Conservation (phyloP, 2,113 vertebrate genomes). For the Oxygymnocypris stewartii region DNA sequence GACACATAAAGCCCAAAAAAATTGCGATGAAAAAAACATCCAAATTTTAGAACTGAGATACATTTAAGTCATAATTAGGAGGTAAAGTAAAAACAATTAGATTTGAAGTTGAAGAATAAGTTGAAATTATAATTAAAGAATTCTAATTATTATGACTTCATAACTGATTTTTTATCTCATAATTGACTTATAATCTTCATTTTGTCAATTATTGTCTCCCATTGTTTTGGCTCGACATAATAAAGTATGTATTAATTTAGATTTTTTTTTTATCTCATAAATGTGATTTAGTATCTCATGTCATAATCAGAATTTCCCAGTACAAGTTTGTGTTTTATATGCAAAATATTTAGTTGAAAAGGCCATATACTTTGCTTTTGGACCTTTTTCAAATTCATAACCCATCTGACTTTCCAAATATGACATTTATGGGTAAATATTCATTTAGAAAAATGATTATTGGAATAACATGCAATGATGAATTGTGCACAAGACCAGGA, state of each 20-base stretch:
- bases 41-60: too few species aligned
- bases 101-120: not conserved
- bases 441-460: not conserved
- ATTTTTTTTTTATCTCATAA: not conserved
- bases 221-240: not conserved
- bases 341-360: not conserved
- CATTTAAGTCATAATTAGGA: too few species aligned
- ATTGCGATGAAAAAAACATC: too few species aligned
- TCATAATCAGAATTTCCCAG: not conserved
- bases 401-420: not conserved
- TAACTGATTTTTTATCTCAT: not conserved
- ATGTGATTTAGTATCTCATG: not conserved
- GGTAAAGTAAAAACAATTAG: too few species aligned
- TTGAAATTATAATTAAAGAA: not conserved
- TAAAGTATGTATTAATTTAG: not conserved
- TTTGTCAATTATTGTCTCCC: not conserved
- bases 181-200: not conserved
- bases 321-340: not conserved
- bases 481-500: not conserved
- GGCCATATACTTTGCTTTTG: not conserved
- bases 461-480: too few species aligned
- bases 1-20: too few species aligned
- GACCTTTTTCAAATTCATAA: not conserved
- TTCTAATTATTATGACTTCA: not conserved
- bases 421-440: not conserved